Conservation (phyloP, 2,797 vertebrate genomes). For the Anguilla pacifica region DNA sequence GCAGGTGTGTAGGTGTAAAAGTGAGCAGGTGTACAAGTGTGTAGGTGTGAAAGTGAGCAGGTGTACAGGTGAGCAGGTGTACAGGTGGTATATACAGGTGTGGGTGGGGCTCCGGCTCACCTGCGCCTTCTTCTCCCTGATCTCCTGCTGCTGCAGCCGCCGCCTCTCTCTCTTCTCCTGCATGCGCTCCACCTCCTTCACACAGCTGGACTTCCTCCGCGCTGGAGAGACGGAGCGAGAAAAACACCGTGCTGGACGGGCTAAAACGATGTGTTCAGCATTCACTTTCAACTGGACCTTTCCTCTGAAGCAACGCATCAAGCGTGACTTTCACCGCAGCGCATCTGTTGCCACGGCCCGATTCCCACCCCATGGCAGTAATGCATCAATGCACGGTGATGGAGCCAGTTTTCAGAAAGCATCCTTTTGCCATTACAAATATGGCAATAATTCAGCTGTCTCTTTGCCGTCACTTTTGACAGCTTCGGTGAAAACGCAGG, state of each 20-base stretch:
- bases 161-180: constrained; percentile 95
- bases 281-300: too few relatives aligned
- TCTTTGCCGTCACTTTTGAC: neutral
- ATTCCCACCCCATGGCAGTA: too few relatives aligned
- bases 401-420: neutral
- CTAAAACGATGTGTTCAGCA: too few relatives aligned
- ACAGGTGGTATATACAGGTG: neutral
- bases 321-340: too few relatives aligned
- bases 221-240: constrained; percentile 64
- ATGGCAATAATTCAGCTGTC: neutral
- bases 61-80: neutral
- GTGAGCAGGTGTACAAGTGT: neutral
- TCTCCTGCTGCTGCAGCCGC: constrained; percentile 92
- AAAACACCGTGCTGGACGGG: neutral
- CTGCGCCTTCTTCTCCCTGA: constrained; percentile 93
- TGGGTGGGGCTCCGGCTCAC: constrained; percentile 62
- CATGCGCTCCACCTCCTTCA: constrained; percentile 97
- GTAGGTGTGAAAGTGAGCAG: neutral
- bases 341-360: too few relatives aligned
- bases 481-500: neutral
- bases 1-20: neutral
- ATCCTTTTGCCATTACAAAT: neutral
- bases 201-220: constrained; percentile 95
- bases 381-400: neutral
- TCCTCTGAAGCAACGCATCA: too few relatives aligned